These are phyloP conservation scores for Polymixis lichenea DNA, from an alignment of 2,888 invertebrate species.

Conservation along the genomic window DNA sequence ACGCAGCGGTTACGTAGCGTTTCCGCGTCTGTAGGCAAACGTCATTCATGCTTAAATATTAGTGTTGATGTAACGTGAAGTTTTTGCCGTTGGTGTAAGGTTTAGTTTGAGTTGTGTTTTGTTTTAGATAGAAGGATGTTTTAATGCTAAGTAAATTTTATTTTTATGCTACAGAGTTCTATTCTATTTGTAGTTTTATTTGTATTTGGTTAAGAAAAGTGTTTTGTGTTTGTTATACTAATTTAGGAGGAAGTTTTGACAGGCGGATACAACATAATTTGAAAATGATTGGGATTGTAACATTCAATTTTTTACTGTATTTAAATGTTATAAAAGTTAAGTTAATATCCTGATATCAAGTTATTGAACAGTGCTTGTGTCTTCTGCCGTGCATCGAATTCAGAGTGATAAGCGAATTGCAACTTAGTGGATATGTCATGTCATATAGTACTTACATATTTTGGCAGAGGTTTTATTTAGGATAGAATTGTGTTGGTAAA, in stretches of 20 bases:
- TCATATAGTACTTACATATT: too few relatives aligned
- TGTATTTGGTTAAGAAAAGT: neutral
- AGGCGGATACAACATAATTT: slow-evolving; percentile 30
- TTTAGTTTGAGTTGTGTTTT: slow-evolving; percentile 25
- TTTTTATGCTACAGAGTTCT: neutral
- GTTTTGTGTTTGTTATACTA: slow-evolving; percentile 32
- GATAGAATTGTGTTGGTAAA: neutral
- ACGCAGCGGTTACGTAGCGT: slow-evolving; percentile 93
- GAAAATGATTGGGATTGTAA: neutral
- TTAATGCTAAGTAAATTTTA: slow-evolving; percentile 7
- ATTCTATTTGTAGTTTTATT: slow-evolving; percentile 8
- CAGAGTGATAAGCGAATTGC: slow-evolving; percentile 8
- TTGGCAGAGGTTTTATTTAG: neutral
- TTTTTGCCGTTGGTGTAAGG: slow-evolving; percentile 31
- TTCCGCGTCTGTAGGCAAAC: slow-evolving; percentile 81
- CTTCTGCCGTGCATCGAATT: slow-evolving; percentile 3
- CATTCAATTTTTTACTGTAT: neutral
- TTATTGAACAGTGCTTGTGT: slow-evolving; percentile 20
- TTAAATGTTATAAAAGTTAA: neutral
- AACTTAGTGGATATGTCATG: slow-evolving; percentile 1
- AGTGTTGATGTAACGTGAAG: slow-evolving; percentile 11
- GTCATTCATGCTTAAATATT: slow-evolving; percentile 33
- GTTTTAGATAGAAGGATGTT: neutral
- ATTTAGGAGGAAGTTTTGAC: slow-evolving; percentile 6
- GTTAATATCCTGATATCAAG: neutral